Conservation (phyloP, 2,113 vertebrate species). For the Crypturellus undulatus region DNA sequence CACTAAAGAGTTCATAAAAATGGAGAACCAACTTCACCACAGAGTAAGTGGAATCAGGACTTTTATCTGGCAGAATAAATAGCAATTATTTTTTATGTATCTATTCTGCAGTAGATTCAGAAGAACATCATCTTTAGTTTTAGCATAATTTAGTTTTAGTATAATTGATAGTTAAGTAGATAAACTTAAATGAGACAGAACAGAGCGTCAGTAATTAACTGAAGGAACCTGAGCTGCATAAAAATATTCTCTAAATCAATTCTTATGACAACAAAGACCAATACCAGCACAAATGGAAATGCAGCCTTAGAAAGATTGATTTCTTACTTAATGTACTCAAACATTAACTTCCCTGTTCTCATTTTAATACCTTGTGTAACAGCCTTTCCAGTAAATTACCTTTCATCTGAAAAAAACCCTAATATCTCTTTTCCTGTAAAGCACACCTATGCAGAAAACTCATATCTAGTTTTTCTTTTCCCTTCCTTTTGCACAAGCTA, state of each 20-base stretch:
- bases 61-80: neutral
- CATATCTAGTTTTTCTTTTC: neutral
- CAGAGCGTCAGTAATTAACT: neutral
- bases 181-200: neutral
- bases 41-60: neutral
- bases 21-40: neutral
- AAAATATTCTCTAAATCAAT: slow-evolving; percentile 23
- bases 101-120: neutral
- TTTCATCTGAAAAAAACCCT: slow-evolving; percentile 11
- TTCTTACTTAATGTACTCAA: slow-evolving; percentile 2
- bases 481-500: neutral
- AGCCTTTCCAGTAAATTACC: slow-evolving; percentile 2
- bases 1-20: neutral
- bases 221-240: neutral
- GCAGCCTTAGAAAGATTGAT: neutral
- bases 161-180: neutral
- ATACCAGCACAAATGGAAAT: neutral
- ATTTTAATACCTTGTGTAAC: slow-evolving; percentile 26
- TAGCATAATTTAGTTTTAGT: neutral
- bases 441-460: neutral
- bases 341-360: neutral
- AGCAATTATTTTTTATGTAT: neutral
- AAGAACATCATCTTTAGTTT: neutral
- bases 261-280: slow-evolving; percentile 6
- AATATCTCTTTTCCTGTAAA: neutral